Percentiles rank a stretch among this genome's conserved stretches.
phyloP scores from a whole-genome alignment of 2,888 invertebrate genomes.

The Neuroscelio doddi region DNA sequence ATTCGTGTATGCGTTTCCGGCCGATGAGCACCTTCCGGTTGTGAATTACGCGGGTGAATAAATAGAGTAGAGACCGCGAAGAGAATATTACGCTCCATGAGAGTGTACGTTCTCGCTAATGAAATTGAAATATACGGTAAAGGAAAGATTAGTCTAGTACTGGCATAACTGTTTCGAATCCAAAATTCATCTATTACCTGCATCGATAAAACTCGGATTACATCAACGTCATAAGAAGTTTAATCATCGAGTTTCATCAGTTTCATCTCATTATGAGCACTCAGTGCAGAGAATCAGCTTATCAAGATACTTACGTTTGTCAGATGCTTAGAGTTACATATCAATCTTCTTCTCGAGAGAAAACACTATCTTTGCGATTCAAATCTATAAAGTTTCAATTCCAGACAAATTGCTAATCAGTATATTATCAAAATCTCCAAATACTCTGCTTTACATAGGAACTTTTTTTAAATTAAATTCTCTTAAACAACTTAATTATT shows the following conservation, averaged over 20 bases:
- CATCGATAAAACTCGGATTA: constrained; percentile 1
- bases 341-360: too few species aligned
- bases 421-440: too few species aligned
- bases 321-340: too few species aligned
- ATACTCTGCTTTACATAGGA: too few species aligned
- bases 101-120: constrained; percentile 62
- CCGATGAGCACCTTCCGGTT: constrained; percentile 70
- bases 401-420: too few species aligned
- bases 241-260: neutral
- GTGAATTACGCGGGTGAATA: constrained; percentile 71
- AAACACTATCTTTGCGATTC: too few species aligned
- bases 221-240: neutral
- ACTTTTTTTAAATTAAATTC: too few species aligned
- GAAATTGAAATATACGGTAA: constrained; percentile 68
- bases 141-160: constrained; percentile 61
- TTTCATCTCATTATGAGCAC: neutral
- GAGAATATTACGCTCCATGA: constrained; percentile 49
- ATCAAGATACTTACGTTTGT: too few species aligned
- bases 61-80: constrained; percentile 58
- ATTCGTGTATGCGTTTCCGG: constrained; percentile 69
- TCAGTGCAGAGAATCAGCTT: too few species aligned
- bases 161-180: constrained; percentile 23
- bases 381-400: too few species aligned
- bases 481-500: too few species aligned
- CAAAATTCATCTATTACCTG: constrained; percentile 20